These are phyloP conservation scores for Octopus bimaculoides DNA, from an alignment of 1,140 invertebrate genomes.

Conservation along the genomic window DNA sequence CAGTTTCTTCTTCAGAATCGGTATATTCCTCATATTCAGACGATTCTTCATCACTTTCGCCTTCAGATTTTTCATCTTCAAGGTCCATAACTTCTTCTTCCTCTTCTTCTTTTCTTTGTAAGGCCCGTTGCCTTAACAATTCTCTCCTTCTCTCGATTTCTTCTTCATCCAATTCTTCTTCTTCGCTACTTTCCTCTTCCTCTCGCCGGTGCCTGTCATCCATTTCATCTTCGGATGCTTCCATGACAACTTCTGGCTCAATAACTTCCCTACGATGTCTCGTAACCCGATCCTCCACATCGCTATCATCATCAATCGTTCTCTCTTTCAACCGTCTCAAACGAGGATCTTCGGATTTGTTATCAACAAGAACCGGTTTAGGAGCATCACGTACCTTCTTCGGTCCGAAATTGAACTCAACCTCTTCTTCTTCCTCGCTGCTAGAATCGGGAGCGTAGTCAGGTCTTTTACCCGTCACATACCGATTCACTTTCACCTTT, in stretches of 20 bases:
- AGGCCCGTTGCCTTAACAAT: slow-evolving; percentile 68
- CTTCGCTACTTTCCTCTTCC: slow-evolving; percentile 61
- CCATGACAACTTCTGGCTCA: slow-evolving; percentile 52
- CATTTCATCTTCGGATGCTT: slow-evolving; percentile 64
- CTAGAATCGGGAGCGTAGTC: slow-evolving; percentile 58
- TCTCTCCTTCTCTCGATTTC: slow-evolving; percentile 80
- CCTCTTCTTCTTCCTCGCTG: slow-evolving; percentile 63
- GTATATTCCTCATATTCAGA: slow-evolving; percentile 66
- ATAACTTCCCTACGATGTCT: slow-evolving; percentile 49
- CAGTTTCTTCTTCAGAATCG: slow-evolving; percentile 74
- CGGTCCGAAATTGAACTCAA: slow-evolving; percentile 38
- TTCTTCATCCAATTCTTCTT: slow-evolving; percentile 54
- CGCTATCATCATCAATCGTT: slow-evolving; percentile 42
- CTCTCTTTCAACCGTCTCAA: slow-evolving; percentile 44
- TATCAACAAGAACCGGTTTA: slow-evolving; percentile 25
- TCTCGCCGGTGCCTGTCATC: slow-evolving; percentile 61
- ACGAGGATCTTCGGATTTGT: slow-evolving; percentile 39
- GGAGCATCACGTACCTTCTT: slow-evolving; percentile 27
- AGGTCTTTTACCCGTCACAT: slow-evolving; percentile 60
- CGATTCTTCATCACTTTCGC: slow-evolving; percentile 68
- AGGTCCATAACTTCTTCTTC: slow-evolving; percentile 62
- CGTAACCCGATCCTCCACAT: slow-evolving; percentile 34
- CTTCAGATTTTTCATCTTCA: slow-evolving; percentile 74
- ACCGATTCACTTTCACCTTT: slow-evolving; percentile 61
- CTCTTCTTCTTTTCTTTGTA: slow-evolving; percentile 67